A percentile compares a stretch with the other conserved stretches of the same genome.
phyloP scores from a whole-genome alignment of 1,140 invertebrate genomes.

The Cotesia chilonis region DNA sequence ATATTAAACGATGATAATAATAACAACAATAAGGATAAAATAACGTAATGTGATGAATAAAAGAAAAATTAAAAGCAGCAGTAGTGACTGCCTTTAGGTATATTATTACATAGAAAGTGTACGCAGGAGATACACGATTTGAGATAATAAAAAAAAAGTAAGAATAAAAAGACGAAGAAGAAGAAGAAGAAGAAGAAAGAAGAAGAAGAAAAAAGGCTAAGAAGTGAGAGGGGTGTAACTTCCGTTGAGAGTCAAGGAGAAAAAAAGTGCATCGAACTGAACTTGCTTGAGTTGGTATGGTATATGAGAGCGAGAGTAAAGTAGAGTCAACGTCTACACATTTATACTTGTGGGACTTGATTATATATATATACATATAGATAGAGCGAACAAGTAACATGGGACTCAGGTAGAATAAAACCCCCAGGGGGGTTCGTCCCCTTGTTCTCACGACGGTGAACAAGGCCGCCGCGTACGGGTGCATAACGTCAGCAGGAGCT shows the following conservation, averaged over 20 bases:
- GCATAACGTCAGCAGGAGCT: not conserved
- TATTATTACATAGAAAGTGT: slow-evolving; percentile 31
- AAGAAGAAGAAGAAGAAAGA: slow-evolving; percentile 19
- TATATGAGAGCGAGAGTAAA: slow-evolving; percentile 19
- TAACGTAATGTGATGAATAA: too few species aligned
- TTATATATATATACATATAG: not conserved
- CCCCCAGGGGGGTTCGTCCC: slow-evolving; percentile 6
- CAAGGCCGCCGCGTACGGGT: not conserved
- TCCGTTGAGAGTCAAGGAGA: slow-evolving; percentile 43
- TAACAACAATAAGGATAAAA: too few species aligned
- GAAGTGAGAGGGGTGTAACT: slow-evolving; percentile 39
- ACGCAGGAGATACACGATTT: slow-evolving; percentile 9
- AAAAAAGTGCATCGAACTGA: slow-evolving; percentile 38
- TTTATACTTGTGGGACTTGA: slow-evolving; percentile 16
- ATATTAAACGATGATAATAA: too few species aligned
- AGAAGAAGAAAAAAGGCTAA: slow-evolving; percentile 22
- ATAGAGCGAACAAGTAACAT: too few species aligned
- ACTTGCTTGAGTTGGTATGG: slow-evolving; percentile 39
- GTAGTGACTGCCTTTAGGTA: not conserved
- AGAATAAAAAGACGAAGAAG: not conserved
- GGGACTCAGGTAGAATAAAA: slow-evolving; percentile 37
- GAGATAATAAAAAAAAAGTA: slow-evolving; percentile 16
- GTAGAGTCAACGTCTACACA: slow-evolving; percentile 27
- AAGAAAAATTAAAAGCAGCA: not conserved
- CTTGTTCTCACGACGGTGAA: slow-evolving; percentile 23